Percentiles rank a stretch among this genome's conserved stretches.
These are phyloP conservation scores for Struthidea cinerea DNA, from an alignment of 2,113 vertebrate genomes.

Conservation along the genomic window DNA sequence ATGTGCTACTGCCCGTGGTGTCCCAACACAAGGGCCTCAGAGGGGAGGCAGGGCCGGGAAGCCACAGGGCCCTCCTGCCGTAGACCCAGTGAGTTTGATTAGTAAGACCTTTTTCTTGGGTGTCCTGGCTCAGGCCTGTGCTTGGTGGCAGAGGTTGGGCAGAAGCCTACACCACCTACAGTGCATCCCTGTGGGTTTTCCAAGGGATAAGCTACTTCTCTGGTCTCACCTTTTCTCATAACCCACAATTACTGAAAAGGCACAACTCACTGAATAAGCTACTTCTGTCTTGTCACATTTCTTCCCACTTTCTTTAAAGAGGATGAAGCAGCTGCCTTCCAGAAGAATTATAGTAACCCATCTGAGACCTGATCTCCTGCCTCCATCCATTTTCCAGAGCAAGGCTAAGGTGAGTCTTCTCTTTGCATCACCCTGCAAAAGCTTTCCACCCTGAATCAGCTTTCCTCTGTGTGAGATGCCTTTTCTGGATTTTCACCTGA, in stretches of 20 bases:
- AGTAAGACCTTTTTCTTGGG: neutral
- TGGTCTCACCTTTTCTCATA: neutral
- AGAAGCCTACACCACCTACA: neutral
- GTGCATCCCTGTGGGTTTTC: neutral
- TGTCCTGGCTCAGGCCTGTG: neutral
- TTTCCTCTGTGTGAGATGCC: neutral
- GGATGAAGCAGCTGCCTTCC: constrained; percentile 40
- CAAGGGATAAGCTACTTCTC: neutral
- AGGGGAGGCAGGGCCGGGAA: neutral
- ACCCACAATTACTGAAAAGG: neutral
- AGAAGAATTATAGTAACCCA: constrained; percentile 23
- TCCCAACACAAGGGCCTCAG: neutral
- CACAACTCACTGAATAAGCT: neutral
- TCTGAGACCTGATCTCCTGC: neutral
- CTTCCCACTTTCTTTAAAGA: neutral
- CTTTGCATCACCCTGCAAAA: neutral
- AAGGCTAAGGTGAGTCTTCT: constrained; percentile 21
- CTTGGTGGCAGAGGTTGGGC: neutral
- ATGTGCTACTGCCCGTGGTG: neutral
- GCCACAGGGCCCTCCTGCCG: neutral
- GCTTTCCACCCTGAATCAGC: neutral
- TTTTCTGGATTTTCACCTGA: neutral
- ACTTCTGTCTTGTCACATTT: neutral
- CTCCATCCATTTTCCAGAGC: neutral
- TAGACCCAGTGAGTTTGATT: neutral